Evolutionary conservation across 2,797 vertebrate species (phyloP).

Genomic region (Poecilia wingei): DNA sequence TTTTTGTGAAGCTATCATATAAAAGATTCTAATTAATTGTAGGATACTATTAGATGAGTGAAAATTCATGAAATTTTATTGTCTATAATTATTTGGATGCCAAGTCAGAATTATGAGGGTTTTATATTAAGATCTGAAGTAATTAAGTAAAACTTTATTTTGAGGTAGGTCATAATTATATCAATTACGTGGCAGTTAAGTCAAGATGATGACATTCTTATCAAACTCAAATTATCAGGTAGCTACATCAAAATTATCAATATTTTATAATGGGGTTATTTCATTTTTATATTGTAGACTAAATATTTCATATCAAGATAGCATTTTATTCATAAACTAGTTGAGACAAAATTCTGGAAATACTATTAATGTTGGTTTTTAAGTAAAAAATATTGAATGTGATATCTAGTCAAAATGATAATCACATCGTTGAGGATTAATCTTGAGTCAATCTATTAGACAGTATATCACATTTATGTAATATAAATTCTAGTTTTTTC

Average conservation of each 20-base stretch:
- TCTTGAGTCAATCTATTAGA: not conserved
- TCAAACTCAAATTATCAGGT: not conserved
- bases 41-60: not conserved
- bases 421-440: not conserved
- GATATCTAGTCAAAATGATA: not conserved
- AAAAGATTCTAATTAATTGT: not conserved
- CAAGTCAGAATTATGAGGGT: not conserved
- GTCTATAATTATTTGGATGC: not conserved
- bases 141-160: not conserved
- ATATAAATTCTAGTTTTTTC: not conserved
- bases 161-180: not conserved
- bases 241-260: not conserved
- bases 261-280: not conserved
- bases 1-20: not conserved
- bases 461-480: not conserved
- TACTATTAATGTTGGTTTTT: not conserved
- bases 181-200: not conserved
- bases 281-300: not conserved
- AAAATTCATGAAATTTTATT: not conserved
- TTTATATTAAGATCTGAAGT: not conserved
- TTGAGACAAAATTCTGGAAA: not conserved
- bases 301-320: not conserved
- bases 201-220: not conserved
- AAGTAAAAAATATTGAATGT: too few relatives aligned
- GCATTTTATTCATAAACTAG: not conserved